Base-by-base conservation (phyloP, 2,888 invertebrate species). In the Andrena hattorfiana region DNA sequence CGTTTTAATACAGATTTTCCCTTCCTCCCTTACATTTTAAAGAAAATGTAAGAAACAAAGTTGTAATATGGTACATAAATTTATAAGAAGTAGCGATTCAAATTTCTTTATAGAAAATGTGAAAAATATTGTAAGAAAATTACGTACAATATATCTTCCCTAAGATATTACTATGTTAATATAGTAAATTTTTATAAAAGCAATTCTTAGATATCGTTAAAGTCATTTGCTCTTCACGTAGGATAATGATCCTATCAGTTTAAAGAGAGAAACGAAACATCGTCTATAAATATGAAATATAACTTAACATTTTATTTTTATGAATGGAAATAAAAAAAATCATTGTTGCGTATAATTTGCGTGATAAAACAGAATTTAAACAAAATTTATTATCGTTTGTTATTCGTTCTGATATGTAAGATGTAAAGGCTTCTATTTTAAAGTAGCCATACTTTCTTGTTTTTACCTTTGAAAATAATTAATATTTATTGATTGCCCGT, bases 161-260 rank as follows among this genome's bases (percentile, higher is more conserved):
- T 59, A 54, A 71, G 3, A 66, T 59, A 23, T 10, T 28, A 32
- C 16, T 76, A 77, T 23, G 2, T 70, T n/a, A 28, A 26, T 48
- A 20, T 7, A n/a, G 4, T 32, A 51, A 2, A 66, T 68, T 30
- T 72, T 81, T 81, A 49, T 78, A 81, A 81, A 68, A 2, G 0
- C 4, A 68, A 23, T 35, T 48, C n/a, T 35, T 49, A 81, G 13
- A 35, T 7, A 35, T 10, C 10, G 49, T 28, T 72, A 10, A 77
- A 63, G 56, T 68, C 13, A n/a, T 72, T 51, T 56, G 49, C 16
- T 8, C 10, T 49, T 26, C 28, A 26, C 1, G 16, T 16, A 10
- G 28, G n/a, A 48, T 26, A 35, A 59, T 32, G 8, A 79, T 70
- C 13, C 28, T 60, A 26, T 13, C 8, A 72, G 35, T 68, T 70